Base-by-base conservation (phyloP, 1,140 invertebrate species). In the Cyrtorhinus lividipennis region DNA sequence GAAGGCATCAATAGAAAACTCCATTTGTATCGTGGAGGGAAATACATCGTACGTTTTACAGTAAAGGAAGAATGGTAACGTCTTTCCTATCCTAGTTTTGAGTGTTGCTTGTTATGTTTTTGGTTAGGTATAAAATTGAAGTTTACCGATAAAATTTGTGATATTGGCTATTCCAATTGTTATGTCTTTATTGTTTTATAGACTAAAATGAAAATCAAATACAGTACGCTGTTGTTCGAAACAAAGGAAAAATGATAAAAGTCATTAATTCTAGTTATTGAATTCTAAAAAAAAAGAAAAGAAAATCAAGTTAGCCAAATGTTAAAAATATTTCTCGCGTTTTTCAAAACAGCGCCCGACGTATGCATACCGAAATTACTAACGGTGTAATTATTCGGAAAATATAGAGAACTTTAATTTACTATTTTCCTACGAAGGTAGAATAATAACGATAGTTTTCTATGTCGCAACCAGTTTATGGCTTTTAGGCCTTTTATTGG, bases 131-230 rank as follows among this genome's bases (percentile, higher is more conserved):
- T 53, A 5, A 53, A 53, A 53, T 22, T 53, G 48, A 53, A 20
- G 48, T 10, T 53, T 13, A 53, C 48, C 48, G 48, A 10, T 53
- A 20, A 53, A 38, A 53, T 22, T 53, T 53, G 48, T 53, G 48
- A 53, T 53, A 53, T 53, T 53, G 48, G 48, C 48, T 53, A 53
- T 53, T 53, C 48, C 48, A 53, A 53, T 12, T 53, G 48, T 53
- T 53, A 22, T 15, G 48, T 53, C 48, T 22, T 53, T 53, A 53
- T 53, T 53, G 20, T 53, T 53, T 53, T 53, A 53, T 53, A 53
- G 48, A 53, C 48, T 53, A 38, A 38, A 38, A 38, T 38, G 5
- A 38, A 5, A 38, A 38, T n/a, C n/a, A n/a, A n/a, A n/a, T n/a
- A n/a, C n/a, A n/a, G n/a, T n/a, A n/a, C n/a, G n/a, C n/a, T n/a